Percentiles rank a stretch among this genome's conserved stretches.
Conservation (phyloP, 1,140 invertebrate species). For the Eriosoma lanigerum region DNA sequence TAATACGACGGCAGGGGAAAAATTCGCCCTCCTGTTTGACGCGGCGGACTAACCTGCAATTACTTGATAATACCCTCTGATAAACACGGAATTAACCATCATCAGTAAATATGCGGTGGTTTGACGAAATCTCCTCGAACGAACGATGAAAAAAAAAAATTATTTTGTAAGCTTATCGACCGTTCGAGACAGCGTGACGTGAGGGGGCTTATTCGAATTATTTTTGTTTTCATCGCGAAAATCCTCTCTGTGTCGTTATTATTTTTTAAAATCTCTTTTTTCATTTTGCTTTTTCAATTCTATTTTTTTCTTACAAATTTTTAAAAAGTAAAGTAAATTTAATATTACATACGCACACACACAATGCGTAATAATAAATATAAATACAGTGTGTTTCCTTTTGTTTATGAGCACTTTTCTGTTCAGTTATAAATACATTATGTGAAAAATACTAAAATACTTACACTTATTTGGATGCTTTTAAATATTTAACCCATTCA, state of each 20-base stretch:
- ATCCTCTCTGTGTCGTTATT: conserved; percentile 5
- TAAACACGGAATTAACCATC: conserved; percentile 33
- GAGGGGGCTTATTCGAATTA: conserved; percentile 37
- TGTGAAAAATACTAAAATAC: too few relatives aligned
- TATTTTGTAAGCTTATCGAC: conserved; percentile 20
- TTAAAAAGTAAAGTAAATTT: not conserved
- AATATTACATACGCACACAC: too few relatives aligned
- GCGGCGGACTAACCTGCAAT: conserved; percentile 35
- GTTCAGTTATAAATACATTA: too few relatives aligned
- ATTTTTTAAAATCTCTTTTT: conserved; percentile 8
- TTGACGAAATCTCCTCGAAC: conserved; percentile 21
- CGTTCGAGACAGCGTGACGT: not conserved
- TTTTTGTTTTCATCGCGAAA: conserved; percentile 19
- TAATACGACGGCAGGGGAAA: not conserved
- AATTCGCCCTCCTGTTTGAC: not conserved
- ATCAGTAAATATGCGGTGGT: conserved; percentile 13
- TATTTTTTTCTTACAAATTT: not conserved
- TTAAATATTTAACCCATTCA: too few relatives aligned
- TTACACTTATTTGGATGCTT: too few relatives aligned
- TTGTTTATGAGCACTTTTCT: too few relatives aligned
- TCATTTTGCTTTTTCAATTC: not conserved
- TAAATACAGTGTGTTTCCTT: too few relatives aligned
- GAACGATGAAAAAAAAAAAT: not conserved
- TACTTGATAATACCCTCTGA: conserved; percentile 37
- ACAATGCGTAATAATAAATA: conserved; percentile 9